Conservation (phyloP, 1,140 invertebrate genomes). For the Parapsyche elsis region DNA sequence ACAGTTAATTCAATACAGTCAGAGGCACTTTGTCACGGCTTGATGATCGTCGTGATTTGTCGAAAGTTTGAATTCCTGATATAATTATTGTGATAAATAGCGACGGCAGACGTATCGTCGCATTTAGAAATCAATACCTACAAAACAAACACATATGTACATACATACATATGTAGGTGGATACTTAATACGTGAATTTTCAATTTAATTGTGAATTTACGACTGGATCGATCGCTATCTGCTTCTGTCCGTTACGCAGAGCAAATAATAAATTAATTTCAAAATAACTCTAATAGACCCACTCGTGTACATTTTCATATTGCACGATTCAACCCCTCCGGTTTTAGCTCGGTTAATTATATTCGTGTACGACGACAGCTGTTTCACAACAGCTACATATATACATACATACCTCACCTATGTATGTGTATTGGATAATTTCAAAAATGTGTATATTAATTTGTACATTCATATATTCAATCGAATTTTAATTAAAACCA, state of each 20-base stretch:
- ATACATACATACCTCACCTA: too few species aligned
- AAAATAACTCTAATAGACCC: neutral
- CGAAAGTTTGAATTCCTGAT: slow-evolving; percentile 17
- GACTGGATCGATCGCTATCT: neutral
- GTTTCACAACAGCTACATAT: neutral
- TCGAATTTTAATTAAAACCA: too few species aligned
- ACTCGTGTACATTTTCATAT: neutral
- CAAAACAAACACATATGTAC: neutral
- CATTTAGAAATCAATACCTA: slow-evolving; percentile 14
- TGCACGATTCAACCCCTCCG: neutral
- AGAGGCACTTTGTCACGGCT: neutral
- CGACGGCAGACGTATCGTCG: neutral
- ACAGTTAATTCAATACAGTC: slow-evolving; percentile 18
- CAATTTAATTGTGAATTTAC: neutral
- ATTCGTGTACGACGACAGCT: slow-evolving; percentile 15
- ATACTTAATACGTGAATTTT: neutral
- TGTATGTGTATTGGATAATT: too few species aligned
- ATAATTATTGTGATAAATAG: slow-evolving; percentile 17
- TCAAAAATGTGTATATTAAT: too few species aligned
- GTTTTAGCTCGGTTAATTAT: slow-evolving; percentile 2
- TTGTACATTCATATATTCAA: too few species aligned
- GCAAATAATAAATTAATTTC: neutral
- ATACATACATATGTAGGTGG: neutral
- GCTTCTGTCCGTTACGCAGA: neutral
- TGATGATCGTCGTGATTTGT: slow-evolving; percentile 7